phyloP scores from a whole-genome alignment of 2,113 vertebrate genomes.

The Pycnonotus jocosus region DNA sequence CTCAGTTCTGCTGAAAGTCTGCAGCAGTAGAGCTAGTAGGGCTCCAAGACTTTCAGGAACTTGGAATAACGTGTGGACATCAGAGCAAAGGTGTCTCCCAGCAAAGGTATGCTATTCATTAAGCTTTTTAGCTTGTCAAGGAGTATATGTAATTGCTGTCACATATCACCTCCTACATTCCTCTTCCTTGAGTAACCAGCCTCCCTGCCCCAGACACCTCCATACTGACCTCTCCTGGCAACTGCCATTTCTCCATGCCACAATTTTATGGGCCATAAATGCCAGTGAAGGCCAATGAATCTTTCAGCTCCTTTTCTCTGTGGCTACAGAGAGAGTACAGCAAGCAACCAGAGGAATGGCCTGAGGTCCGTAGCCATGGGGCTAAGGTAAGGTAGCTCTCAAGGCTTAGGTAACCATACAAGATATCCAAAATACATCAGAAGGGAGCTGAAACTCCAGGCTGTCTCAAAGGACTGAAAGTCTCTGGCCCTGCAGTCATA shows the following conservation, averaged over 20 bases:
- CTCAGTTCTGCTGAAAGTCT: neutral
- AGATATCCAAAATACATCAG: neutral
- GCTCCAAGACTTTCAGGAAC: neutral
- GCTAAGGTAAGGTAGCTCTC: neutral
- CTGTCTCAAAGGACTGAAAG: neutral
- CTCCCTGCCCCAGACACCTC: neutral
- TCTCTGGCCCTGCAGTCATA: neutral
- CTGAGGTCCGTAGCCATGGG: fast-evolving
- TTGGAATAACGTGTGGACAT: neutral
- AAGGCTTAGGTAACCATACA: neutral
- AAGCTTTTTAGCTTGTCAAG: neutral
- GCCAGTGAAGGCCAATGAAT: neutral
- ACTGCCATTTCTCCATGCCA: neutral
- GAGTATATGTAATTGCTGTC: neutral
- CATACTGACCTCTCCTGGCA: neutral
- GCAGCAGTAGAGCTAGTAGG: neutral
- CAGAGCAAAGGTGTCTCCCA: neutral
- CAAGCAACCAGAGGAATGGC: neutral
- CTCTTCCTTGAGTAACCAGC: neutral
- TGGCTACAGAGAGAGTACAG: neutral
- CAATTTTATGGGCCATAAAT: neutral
- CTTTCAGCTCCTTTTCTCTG: neutral
- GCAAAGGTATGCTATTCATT: neutral
- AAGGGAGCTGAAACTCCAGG: neutral
- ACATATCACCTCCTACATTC: neutral